phyloP scores from a whole-genome alignment of 92 coral and sea anemone species.

The Porites evermanni region DNA sequence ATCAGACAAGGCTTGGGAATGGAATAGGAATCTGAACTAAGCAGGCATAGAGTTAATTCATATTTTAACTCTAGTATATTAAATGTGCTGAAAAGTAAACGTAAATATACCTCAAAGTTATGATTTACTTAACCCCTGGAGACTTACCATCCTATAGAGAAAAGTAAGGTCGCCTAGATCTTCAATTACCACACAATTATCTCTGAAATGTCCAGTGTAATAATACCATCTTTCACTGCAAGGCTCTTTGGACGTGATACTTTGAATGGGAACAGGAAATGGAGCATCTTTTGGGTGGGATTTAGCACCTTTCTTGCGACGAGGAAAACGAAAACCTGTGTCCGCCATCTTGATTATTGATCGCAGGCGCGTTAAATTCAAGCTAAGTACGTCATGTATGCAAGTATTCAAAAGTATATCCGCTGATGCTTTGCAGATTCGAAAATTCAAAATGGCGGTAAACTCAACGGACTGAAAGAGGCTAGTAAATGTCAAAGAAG shows the following conservation, averaged over 20 bases:
- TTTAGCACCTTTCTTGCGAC: constrained; percentile 87
- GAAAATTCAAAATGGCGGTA: constrained; percentile 32
- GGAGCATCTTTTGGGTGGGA: constrained; percentile 77
- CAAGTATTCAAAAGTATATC: not conserved
- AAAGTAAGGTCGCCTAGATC: constrained; percentile 89
- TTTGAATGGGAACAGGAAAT: constrained; percentile 91
- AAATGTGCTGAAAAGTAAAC: no score
- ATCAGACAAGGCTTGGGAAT: no score
- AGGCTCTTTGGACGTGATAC: constrained; percentile 66
- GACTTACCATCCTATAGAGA: constrained; percentile 90
- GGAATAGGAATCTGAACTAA: no score
- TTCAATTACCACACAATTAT: constrained; percentile 85
- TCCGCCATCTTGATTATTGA: constrained; percentile 81
- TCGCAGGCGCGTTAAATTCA: no score
- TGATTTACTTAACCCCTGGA: no score
- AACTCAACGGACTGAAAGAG: constrained; percentile 16
- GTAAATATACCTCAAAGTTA: no score
- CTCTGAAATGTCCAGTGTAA: constrained; percentile 86
- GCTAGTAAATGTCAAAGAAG: not conserved
- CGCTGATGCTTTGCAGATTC: constrained; percentile 8
- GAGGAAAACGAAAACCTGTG: constrained; percentile 67
- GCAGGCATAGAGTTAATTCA: no score
- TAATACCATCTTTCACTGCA: constrained; percentile 85
- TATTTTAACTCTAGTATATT: no score
- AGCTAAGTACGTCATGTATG: no score